Conservation (phyloP, 53 echinoderm and acorn worm genomes). For the Stichopus horrens region DNA sequence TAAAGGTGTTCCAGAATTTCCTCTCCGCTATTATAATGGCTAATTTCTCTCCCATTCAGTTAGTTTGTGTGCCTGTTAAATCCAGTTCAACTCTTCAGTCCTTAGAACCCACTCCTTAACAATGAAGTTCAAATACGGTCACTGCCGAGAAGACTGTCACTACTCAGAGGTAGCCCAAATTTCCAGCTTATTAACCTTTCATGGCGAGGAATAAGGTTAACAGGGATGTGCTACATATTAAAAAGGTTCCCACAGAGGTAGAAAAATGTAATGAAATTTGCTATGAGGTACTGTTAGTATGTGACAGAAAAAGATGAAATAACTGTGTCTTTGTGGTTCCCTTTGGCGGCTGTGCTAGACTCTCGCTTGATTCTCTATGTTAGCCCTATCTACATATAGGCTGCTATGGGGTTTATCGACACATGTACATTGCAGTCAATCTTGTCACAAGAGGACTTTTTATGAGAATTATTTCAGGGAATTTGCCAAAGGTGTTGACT, state of each 20-base stretch:
- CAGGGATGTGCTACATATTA: background rate
- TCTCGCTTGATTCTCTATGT: background rate
- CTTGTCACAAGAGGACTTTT: too few species aligned
- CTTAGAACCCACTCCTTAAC: background rate
- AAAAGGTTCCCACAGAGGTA: background rate
- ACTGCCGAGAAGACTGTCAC: background rate
- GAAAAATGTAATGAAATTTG: background rate
- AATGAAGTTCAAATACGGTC: background rate
- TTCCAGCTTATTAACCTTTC: background rate
- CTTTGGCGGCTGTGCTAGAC: background rate
- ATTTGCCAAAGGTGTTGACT: too few species aligned
- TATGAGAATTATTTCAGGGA: too few species aligned
- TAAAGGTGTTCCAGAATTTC: background rate
- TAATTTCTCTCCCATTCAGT: background rate
- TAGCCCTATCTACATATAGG: too few species aligned
- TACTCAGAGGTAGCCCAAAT: background rate
- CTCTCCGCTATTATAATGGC: background rate
- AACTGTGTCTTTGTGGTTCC: background rate
- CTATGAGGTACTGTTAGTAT: background rate
- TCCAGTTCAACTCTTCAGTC: background rate
- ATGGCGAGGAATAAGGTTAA: background rate
- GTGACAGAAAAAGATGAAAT: background rate
- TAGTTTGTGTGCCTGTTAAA: too few species aligned
- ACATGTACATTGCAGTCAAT: too few species aligned
- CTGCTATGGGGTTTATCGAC: too few species aligned